Percentiles rank a stretch among this genome's conserved stretches.
These are phyloP conservation scores for Perca schrenkii DNA, from an alignment of 2,113 vertebrate species.

Conservation along the genomic window DNA sequence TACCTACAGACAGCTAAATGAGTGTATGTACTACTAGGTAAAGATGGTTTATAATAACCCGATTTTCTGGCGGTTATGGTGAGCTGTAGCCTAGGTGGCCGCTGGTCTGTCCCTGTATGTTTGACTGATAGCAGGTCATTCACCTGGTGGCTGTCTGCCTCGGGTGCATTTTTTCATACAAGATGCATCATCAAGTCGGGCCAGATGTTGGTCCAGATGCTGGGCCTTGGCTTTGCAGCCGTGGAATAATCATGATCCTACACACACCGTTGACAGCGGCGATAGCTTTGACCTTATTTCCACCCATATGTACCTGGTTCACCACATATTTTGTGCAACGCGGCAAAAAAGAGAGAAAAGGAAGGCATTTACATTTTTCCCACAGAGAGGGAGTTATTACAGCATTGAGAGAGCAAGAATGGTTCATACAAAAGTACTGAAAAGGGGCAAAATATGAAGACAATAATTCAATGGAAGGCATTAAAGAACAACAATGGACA, in stretches of 20 bases:
- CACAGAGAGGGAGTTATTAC: neutral
- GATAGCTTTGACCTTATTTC: neutral
- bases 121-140: slow-evolving; percentile 54
- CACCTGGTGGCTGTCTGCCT: slow-evolving; percentile 68
- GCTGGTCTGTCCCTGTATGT: slow-evolving; percentile 26
- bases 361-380: too few relatives aligned
- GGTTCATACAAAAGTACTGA: neutral
- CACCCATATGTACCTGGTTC: neutral
- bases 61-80: neutral
- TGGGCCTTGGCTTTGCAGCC: slow-evolving; percentile 40
- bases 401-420: neutral
- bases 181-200: neutral
- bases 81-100: slow-evolving; percentile 10
- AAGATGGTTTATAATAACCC: neutral
- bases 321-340: neutral
- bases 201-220: slow-evolving; percentile 71
- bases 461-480: neutral
- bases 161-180: slow-evolving; percentile 29
- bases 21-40: too few relatives aligned
- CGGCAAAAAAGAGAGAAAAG: neutral
- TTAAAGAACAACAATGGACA: neutral
- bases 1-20: neutral
- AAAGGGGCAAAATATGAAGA: too few relatives aligned
- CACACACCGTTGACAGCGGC: neutral
- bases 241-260: slow-evolving; percentile 36